These are phyloP conservation scores for Camelus dromedarius DNA, from an alignment of 2,113 vertebrate genomes.

Conservation along the genomic window DNA sequence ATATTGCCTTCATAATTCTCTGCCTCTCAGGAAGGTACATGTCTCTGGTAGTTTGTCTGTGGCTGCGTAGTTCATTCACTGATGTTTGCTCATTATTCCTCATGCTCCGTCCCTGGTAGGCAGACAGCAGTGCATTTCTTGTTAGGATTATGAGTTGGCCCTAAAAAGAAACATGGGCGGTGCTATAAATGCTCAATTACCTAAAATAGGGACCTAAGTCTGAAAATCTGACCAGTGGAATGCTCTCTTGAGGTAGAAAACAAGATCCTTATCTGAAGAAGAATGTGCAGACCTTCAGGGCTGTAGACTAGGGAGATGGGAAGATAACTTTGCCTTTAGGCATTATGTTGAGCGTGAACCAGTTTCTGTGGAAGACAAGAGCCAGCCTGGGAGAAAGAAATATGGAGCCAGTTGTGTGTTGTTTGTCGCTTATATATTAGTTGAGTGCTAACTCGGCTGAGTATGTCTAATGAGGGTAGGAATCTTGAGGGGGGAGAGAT, in stretches of 20 bases:
- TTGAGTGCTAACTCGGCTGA: neutral
- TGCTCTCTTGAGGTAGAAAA: neutral
- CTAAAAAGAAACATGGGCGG: neutral
- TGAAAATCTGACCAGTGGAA: constrained; percentile 3
- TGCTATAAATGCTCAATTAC: neutral
- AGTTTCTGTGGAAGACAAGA: neutral
- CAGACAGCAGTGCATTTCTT: neutral
- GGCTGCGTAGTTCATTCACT: constrained; percentile 42
- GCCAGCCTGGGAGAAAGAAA: neutral
- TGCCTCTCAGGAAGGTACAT: constrained; percentile 61
- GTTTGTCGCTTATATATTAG: neutral
- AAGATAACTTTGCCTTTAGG: neutral
- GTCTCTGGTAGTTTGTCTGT: constrained; percentile 74
- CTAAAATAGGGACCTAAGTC: neutral
- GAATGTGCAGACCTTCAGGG: neutral
- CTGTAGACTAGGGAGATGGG: neutral
- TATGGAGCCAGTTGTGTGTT: neutral
- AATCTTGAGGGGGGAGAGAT: neutral
- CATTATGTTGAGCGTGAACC: neutral
- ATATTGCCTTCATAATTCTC: constrained; percentile 71
- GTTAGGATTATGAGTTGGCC: neutral
- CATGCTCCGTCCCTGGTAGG: neutral
- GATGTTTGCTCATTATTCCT: constrained; percentile 45
- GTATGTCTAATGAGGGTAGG: neutral
- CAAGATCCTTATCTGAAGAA: neutral